These are phyloP conservation scores for Orussus abietinus DNA, from an alignment of 1,140 invertebrate genomes.

Conservation along the genomic window DNA sequence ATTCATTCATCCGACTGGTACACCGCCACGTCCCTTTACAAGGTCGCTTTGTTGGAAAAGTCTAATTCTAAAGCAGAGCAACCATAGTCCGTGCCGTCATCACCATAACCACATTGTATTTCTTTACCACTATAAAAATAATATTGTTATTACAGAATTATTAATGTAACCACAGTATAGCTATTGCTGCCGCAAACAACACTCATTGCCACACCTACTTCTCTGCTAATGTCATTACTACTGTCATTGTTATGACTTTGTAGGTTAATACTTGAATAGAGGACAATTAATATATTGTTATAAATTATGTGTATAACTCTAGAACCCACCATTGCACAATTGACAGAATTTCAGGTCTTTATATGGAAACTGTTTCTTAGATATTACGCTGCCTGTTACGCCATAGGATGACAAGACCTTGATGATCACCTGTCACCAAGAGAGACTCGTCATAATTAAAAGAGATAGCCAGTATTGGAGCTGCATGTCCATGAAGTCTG, in stretches of 20 bases:
- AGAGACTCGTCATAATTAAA: slow-evolving; percentile 90
- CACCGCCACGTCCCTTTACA: too few species aligned
- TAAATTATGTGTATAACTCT: slow-evolving; percentile 13
- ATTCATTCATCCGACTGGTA: too few species aligned
- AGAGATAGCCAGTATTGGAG: slow-evolving; percentile 75
- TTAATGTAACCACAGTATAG: slow-evolving; percentile 17
- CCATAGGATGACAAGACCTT: slow-evolving; percentile 85
- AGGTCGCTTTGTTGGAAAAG: too few species aligned
- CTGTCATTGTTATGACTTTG: slow-evolving; percentile 26
- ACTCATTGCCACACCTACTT: slow-evolving; percentile 18
- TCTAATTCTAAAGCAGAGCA: slow-evolving; percentile 11
- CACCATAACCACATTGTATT: slow-evolving; percentile 3
- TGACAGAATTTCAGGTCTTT: too few species aligned
- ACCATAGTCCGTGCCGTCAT: slow-evolving; percentile 14
- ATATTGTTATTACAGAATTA: slow-evolving; percentile 21
- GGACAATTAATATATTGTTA: slow-evolving; percentile 37
- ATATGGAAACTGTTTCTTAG: too few species aligned
- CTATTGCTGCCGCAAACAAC: slow-evolving; percentile 16
- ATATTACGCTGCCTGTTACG: too few species aligned
- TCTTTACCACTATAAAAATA: slow-evolving; percentile 13
- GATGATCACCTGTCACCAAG: slow-evolving; percentile 77
- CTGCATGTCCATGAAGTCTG: slow-evolving; percentile 80
- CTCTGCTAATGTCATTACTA: too few species aligned
- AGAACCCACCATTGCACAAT: too few species aligned
- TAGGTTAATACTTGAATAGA: slow-evolving; percentile 29